Evolutionary conservation across 2,888 invertebrate species (phyloP).

Genomic region (Acleris literana): DNA sequence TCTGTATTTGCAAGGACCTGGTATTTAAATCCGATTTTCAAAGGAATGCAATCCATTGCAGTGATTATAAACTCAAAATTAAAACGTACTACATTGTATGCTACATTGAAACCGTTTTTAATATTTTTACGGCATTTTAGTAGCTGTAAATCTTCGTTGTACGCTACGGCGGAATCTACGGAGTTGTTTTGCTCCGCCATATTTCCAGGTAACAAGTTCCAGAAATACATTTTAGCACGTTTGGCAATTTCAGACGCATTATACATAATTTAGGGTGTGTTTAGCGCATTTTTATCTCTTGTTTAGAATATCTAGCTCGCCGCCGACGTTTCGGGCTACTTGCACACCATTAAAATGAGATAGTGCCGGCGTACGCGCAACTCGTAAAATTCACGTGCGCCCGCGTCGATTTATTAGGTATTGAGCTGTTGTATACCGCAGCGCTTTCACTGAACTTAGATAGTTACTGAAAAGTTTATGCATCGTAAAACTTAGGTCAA

Average conservation of each 20-base stretch:
- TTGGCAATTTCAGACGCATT: slow-evolving; percentile 27
- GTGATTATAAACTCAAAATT: no score
- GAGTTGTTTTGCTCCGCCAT: no score
- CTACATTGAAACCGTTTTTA: no score
- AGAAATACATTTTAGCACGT: slow-evolving; percentile 24
- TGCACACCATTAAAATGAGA: slow-evolving; percentile 46
- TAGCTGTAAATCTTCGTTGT: no score
- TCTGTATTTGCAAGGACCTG: no score
- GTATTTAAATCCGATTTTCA: no score
- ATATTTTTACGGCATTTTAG: no score
- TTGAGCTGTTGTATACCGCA: slow-evolving; percentile 47
- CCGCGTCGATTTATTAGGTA: slow-evolving; percentile 52
- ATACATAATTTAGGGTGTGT: slow-evolving; percentile 28
- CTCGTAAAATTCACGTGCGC: slow-evolving; percentile 35
- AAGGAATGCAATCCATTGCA: no score
- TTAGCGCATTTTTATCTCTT: slow-evolving; percentile 32
- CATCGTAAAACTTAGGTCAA: slow-evolving; percentile 44
- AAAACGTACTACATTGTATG: no score
- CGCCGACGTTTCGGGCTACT: slow-evolving; percentile 40
- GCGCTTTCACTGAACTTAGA: slow-evolving; percentile 46
- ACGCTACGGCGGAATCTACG: no score
- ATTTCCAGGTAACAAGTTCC: neutral
- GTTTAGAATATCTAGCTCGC: slow-evolving; percentile 16
- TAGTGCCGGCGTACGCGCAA: slow-evolving; percentile 38
- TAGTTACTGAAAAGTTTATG: slow-evolving; percentile 5